These are phyloP conservation scores for Fratercula arctica DNA, from an alignment of 2,797 vertebrate genomes.

Conservation along the genomic window DNA sequence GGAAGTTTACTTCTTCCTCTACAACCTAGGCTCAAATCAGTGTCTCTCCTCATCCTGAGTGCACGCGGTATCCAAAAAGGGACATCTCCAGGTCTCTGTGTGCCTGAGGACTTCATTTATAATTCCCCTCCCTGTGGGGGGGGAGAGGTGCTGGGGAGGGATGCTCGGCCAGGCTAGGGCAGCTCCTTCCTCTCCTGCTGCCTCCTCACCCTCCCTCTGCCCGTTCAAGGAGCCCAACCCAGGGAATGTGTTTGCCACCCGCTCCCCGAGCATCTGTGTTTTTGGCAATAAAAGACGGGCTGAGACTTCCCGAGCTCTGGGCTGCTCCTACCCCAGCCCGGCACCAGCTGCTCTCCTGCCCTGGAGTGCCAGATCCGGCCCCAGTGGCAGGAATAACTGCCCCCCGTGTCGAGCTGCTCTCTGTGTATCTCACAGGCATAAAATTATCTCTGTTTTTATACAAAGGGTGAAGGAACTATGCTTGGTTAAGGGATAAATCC, in stretches of 20 bases:
- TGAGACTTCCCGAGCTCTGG: background rate
- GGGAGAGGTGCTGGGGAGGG: background rate
- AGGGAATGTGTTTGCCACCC: background rate
- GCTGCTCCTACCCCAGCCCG: background rate
- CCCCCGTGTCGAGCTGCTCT: background rate
- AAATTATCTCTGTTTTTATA: conserved; percentile 42
- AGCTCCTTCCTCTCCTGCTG: background rate
- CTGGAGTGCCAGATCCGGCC: background rate
- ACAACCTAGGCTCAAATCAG: background rate
- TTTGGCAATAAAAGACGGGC: rapidly evolving
- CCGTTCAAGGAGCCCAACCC: rapidly evolving
- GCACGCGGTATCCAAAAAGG: rapidly evolving
- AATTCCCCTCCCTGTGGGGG: background rate
- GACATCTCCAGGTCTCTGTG: rapidly evolving
- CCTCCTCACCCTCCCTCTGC: background rate
- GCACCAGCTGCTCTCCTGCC: background rate
- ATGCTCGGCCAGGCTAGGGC: background rate
- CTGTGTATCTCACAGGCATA: background rate
- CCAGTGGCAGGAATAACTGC: background rate
- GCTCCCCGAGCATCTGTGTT: rapidly evolving
- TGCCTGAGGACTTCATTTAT: background rate
- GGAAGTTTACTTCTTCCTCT: background rate
- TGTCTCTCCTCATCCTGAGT: background rate
- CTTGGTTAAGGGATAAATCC: conserved; percentile 30
- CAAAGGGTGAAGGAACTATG: conserved; percentile 7